Base-by-base conservation (phyloP, 1,140 invertebrate genomes). In the Aporrectodea caliginosa region DNA sequence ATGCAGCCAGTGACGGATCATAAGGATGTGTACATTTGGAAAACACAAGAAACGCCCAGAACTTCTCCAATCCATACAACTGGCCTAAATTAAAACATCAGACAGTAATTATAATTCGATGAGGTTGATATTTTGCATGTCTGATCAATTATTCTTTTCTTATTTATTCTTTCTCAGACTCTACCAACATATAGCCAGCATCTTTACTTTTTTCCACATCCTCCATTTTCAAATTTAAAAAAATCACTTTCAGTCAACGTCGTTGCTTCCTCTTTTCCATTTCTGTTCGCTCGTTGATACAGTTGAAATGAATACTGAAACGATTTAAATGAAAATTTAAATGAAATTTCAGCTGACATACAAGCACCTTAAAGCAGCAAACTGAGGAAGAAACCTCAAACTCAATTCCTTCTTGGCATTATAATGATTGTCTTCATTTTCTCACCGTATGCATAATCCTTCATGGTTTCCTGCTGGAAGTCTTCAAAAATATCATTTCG, bases 11-110 rank as follows among this genome's bases (percentile, higher is more conserved):
- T 84, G 92, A 92, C 2, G 93, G 90, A 83, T 95, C 92, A 30
- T 98, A 93, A 78, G 93, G 91, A 32, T 98, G 90, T 77, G 85
- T 82, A 73, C 84, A 83, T 27, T 85, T 77, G 6, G 85, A 89
- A 83, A 89, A 90, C 88, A 98, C 98, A 2, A 97, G 89, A 90
- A 98, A 99, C 69, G 97, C 96, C 95, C 97, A 98, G 89, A 99
- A 99, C 88, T 99, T 99, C 89, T 99, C 98, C 72, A 99, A 89
- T 69, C 97, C 98, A 90, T 99, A 99, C 29, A 98, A 89, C 90
- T 99, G 95, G 88, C 95, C 94, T 95, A 78, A 22, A 81, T 75
- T 31, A 73, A 16, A 35, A 58, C 70, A n/a, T 78, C 79, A 81
- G 27, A 76, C 16, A 70, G 16, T 12, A 73, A 82, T 29, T 72